Base-by-base conservation (phyloP, 2,888 invertebrate genomes). In the Panzeria rudis region DNA sequence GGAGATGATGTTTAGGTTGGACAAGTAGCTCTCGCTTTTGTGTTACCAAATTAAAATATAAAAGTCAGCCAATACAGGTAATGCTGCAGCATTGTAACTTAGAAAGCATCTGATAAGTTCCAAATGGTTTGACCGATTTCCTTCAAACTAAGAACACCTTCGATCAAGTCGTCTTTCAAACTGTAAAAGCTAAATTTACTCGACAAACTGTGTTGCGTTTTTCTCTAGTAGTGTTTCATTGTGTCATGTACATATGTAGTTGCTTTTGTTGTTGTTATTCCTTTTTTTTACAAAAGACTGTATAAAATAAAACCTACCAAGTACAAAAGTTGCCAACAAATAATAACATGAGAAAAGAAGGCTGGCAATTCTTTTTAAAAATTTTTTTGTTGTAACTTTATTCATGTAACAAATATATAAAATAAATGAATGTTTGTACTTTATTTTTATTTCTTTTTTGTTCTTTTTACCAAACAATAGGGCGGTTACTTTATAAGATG, bases 401-500 rank as follows among this genome's bases (percentile, higher is more conserved):
- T 52, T 50, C 73, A 50, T 73, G 80, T 66, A 68, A 72, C 47
- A 66, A 50, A 23, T 2, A 5, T 7, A 68, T 17, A 61, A 78
- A 72, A 25, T 59, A 59, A 64, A 32, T 32, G 50, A 59, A 50
- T 73, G 73, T 76, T 76, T 44, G 69, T 69, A 52, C 38, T 77
- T 76, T 23, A 44, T 76, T 76, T 56, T 66, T 66, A 76, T 76
- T 35, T 35, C n/a, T 23, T 62, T 50, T 59, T 38, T 50, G 17
- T 77, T 41, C 29, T 59, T 41, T 7, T 61, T 41, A n/a, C n/a
- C 59, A 66, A 84, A 84, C 84, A 84, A 80, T 84, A 80, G 84
- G 84, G 84, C 84, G 84, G 84, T 77, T 59, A 77, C 80, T 84
- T 29, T 80, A 54, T 68, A 73, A 81, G 68, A 54, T 52, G 50